A percentile compares a stretch with the other conserved stretches of the same genome.
Evolutionary conservation across 1,140 invertebrate species (phyloP).

Genomic region (Acarapis woodi): DNA sequence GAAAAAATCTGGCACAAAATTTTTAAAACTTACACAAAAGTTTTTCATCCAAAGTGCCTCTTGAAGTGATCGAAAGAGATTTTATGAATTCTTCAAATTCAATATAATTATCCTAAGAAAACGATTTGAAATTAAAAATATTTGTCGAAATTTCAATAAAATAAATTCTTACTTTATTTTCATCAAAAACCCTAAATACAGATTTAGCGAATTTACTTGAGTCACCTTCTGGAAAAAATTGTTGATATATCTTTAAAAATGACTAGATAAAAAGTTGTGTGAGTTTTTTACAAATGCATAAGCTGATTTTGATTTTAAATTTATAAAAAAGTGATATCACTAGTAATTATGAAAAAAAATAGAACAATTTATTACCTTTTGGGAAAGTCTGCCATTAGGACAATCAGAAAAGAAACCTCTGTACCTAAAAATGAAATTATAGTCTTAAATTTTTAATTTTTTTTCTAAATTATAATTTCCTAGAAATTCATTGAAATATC

Average conservation of each 20-base stretch:
- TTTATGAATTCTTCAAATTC: constrained; percentile 93
- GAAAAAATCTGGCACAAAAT: background rate
- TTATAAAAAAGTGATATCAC: no score
- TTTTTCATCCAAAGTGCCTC: constrained; percentile 84
- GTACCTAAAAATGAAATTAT: no score
- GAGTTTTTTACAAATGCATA: background rate
- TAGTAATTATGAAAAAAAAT: no score
- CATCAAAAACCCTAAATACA: constrained; percentile 89
- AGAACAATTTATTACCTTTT: background rate
- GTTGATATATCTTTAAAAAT: constrained; percentile 94
- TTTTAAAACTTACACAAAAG: constrained; percentile 63
- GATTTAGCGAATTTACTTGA: constrained; percentile 85
- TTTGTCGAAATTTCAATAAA: background rate
- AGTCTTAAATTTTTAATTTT: no score
- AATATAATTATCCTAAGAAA: constrained; percentile 60
- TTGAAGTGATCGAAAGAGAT: constrained; percentile 74
- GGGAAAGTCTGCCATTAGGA: background rate
- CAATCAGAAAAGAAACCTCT: constrained; percentile 1
- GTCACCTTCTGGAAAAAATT: constrained; percentile 93
- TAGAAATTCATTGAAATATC: no score
- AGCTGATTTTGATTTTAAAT: background rate
- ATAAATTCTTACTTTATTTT: constrained; percentile 46
- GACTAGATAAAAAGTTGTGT: constrained; percentile 31
- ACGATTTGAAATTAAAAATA: background rate
- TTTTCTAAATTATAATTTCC: no score